A percentile compares a stretch with the other conserved stretches of the same genome.
phyloP scores from a whole-genome alignment of 2,113 vertebrate genomes.

The Polyodon spathula region DNA sequence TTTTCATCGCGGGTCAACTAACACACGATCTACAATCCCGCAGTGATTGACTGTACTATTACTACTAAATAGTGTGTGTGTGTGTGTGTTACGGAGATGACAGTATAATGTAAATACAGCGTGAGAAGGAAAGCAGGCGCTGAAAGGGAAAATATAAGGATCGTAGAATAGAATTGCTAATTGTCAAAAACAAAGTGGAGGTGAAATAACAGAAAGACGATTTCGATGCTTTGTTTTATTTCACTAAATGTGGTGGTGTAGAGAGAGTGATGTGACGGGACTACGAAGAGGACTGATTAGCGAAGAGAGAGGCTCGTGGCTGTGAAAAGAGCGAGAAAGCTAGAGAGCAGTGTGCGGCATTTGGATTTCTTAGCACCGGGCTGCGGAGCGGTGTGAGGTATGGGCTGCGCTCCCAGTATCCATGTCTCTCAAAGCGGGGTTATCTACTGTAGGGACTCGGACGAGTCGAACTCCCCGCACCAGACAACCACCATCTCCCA shows the following conservation, averaged over 20 bases:
- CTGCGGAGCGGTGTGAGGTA: conserved; percentile 52
- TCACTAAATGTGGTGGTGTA: too few species aligned
- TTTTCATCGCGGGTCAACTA: background rate
- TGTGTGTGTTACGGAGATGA: conserved; percentile 10
- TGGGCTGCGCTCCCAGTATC: conserved; percentile 96
- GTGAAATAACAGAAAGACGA: too few species aligned
- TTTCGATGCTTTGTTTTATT: too few species aligned
- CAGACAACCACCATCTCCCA: conserved; percentile 80
- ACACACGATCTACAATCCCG: background rate
- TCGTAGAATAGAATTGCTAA: too few species aligned
- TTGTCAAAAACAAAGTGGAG: too few species aligned
- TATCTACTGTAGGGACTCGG: conserved; percentile 93
- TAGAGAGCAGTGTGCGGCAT: conserved; percentile 7
- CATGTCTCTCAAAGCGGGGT: conserved; percentile 96
- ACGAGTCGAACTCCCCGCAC: conserved; percentile 84
- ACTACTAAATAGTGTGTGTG: too few species aligned
- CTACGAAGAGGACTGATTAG: conserved; percentile 11
- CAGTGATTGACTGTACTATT: conserved; percentile 3
- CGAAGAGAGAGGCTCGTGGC: background rate
- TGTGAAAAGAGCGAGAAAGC: conserved; percentile 3
- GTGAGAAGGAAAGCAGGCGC: conserved; percentile 28
- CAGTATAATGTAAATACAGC: conserved; percentile 12
- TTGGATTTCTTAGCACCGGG: conserved; percentile 29
- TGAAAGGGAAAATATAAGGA: conserved; percentile 20
- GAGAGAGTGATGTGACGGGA: conserved; percentile 14